Conservation (phyloP, 2,797 vertebrate species). For the Muscicapa comitata region DNA sequence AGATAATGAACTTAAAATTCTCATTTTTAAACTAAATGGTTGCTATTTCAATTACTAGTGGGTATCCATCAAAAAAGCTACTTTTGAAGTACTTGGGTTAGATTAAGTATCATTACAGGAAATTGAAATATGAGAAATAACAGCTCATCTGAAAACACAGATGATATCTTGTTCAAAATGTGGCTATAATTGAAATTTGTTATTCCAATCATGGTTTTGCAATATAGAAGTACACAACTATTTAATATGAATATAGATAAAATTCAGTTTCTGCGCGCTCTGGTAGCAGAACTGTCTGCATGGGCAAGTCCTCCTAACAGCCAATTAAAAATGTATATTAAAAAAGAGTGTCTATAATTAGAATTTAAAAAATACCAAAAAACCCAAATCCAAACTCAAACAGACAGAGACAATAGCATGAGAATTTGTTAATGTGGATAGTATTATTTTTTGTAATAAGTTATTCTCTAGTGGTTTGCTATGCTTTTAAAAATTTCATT, state of each 20-base stretch:
- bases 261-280: not conserved
- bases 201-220: not conserved
- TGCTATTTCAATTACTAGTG: not conserved
- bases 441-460: not conserved
- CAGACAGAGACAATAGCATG: not conserved
- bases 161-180: not conserved
- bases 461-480: not conserved
- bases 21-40: slow-evolving; percentile 1
- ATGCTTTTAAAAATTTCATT: not conserved
- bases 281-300: not conserved
- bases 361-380: not conserved
- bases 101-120: slow-evolving; percentile 12
- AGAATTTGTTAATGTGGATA: not conserved
- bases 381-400: not conserved
- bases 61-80: not conserved
- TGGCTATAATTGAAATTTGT: not conserved
- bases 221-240: not conserved
- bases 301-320: not conserved
- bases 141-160: not conserved
- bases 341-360: not conserved
- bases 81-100: not conserved
- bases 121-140: slow-evolving; percentile 7
- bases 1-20: not conserved
- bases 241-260: not conserved
- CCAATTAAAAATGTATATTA: not conserved